Conservation (phyloP, 2,888 invertebrate species). For the Melieria crassipennis region DNA sequence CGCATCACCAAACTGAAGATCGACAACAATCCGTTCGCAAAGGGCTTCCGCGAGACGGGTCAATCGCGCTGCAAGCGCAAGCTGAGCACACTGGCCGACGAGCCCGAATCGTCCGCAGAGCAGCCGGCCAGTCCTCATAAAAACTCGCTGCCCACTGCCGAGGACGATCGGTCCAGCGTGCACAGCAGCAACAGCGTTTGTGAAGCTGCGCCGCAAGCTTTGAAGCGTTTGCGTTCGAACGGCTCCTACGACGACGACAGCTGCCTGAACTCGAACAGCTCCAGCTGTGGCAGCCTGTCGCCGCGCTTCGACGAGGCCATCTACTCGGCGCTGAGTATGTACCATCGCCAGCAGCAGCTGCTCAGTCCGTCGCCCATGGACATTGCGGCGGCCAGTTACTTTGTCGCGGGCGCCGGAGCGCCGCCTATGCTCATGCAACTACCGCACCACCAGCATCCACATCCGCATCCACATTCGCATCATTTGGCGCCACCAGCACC, state of each 20-base stretch:
- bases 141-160: constrained; percentile 26
- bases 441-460: constrained; percentile 50
- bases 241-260: constrained; percentile 58
- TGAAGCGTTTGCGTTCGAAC: constrained; percentile 56
- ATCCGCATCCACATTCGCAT: constrained; percentile 42
- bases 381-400: constrained; percentile 26
- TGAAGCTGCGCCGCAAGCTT: constrained; percentile 41
- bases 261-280: constrained; percentile 40
- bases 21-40: constrained; percentile 93
- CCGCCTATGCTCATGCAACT: constrained; percentile 43
- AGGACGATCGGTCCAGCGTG: constrained; percentile 58
- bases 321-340: constrained; percentile 15
- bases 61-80: constrained; percentile 79
- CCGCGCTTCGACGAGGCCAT: constrained; percentile 33
- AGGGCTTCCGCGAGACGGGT: constrained; percentile 90
- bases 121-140: constrained; percentile 17
- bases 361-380: constrained; percentile 22
- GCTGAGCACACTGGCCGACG: constrained; percentile 52
- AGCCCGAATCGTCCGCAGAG: constrained; percentile 39
- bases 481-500: constrained; percentile 17
- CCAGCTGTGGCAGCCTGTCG: constrained; percentile 27
- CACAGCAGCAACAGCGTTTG: constrained; percentile 49
- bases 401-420: constrained; percentile 22
- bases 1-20: constrained; percentile 91
- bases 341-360: constrained; percentile 40